Evolutionary conservation across 2,797 vertebrate genomes (phyloP).

Genomic region (Euphonia xanthogaster): DNA sequence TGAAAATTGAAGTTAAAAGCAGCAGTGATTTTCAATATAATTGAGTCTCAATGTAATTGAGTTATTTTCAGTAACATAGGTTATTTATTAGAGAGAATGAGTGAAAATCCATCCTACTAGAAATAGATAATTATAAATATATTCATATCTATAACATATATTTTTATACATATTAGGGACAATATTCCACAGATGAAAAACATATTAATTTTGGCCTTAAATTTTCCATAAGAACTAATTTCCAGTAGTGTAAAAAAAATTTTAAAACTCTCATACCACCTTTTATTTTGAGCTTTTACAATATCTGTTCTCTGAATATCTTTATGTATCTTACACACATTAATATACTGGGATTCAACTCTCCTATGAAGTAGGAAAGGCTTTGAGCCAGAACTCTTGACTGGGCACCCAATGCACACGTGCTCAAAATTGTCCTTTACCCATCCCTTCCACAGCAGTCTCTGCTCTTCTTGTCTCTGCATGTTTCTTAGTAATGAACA

Average conservation of each 20-base stretch:
- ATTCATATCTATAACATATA: neutral
- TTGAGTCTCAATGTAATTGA: neutral
- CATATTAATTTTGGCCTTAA: neutral
- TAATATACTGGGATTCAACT: neutral
- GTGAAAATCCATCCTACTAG: neutral
- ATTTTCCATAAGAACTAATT: neutral
- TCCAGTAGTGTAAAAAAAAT: neutral
- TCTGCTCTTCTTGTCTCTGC: neutral
- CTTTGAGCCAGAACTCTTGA: neutral
- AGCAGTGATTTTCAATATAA: neutral
- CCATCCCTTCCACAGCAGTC: neutral
- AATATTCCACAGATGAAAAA: neutral
- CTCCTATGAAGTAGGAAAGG: neutral
- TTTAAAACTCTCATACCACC: fast-evolving
- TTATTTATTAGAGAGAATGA: slow-evolving; percentile 16
- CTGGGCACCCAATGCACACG: fast-evolving
- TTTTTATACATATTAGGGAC: neutral
- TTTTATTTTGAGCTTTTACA: neutral
- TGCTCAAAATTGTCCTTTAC: neutral
- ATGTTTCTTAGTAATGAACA: neutral
- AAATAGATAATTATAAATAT: neutral
- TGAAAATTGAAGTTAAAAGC: slow-evolving; percentile 1
- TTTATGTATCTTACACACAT: neutral
- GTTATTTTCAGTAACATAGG: neutral
- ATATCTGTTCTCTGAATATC: neutral